Evolutionary conservation across 2,113 vertebrate species (phyloP), one percentile per base, ranked within the genome.

Genomic region (Mesoclemmys tuberculata): DNA sequence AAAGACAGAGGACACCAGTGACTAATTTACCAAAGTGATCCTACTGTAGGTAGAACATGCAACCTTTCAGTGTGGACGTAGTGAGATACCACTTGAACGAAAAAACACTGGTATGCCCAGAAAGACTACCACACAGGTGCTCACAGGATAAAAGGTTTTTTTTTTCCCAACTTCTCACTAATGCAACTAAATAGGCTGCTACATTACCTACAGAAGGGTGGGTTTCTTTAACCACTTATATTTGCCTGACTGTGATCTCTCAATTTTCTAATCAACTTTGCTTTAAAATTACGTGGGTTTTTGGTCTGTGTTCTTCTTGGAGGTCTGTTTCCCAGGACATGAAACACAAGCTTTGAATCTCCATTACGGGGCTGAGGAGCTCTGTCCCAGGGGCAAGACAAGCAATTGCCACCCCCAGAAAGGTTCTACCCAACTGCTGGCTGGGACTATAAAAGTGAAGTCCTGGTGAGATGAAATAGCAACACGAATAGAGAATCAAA

Each of bases 51-150:
- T 77, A 89, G 74, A 85, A 93, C 85, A 80, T 88, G 52, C 85
- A 61, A 46, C 71, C 13, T 90, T 55, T 9, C 0, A 0, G 1
- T 27, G 51, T 2, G 49, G 90, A 94, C 81, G 2, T 77, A 90
- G 93, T 71, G 48, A 77, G 94, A 22, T 26, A 85, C 90, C 90
- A 54, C 77, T 71, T 18, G 1, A 61, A 61, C 89, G 61, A 48
- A 21, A 85, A 2, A 0, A 46, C 90, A 90, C 10, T 51, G 51
- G 0, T 0, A 68, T 29, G 26, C 56, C 27, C 55, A 51, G 48
- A 85, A 89, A 92, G 90, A 56, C 38, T 71, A 49, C 0, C 0
- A 87, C 64, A 85, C 10, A 29, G 22, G 54, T 2, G 10, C 22
- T 55, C 22, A 24, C 21, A 24, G 54, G 54, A 55, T 88, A 55